Conservation (phyloP, 2,888 invertebrate species). For the Drosophila koepferae region DNA sequence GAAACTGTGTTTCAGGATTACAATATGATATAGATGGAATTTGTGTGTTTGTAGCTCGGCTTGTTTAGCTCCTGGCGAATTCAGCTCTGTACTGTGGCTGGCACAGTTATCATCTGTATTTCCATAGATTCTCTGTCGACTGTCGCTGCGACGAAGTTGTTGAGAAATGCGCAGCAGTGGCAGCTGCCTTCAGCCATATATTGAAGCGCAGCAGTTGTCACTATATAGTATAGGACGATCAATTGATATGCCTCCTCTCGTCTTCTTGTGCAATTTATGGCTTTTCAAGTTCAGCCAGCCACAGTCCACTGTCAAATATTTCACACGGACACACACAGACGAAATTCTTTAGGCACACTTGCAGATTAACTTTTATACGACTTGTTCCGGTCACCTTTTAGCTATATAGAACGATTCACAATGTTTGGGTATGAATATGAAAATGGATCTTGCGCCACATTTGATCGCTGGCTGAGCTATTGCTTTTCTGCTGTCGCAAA, state of each 20-base stretch:
- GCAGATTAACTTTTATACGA: slow-evolving; percentile 25
- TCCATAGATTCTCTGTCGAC: slow-evolving; percentile 49
- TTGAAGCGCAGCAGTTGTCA: slow-evolving; percentile 17
- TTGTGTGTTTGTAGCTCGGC: neutral
- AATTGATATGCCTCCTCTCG: slow-evolving; percentile 27
- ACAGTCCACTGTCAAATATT: slow-evolving; percentile 28
- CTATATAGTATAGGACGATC: slow-evolving; percentile 41
- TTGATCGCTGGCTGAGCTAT: slow-evolving; percentile 60
- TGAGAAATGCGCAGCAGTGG: slow-evolving; percentile 72
- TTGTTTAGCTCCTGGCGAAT: slow-evolving; percentile 16
- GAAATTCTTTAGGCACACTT: slow-evolving; percentile 23
- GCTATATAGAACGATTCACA: slow-evolving; percentile 3
- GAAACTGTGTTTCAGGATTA: neutral
- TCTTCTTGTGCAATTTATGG: slow-evolving; percentile 43
- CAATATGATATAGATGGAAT: neutral
- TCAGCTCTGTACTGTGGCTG: slow-evolving; percentile 63
- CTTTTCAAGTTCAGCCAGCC: slow-evolving; percentile 44
- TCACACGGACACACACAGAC: neutral
- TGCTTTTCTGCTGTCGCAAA: slow-evolving; percentile 53
- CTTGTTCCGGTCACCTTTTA: slow-evolving; percentile 12
- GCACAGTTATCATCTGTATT: slow-evolving; percentile 53
- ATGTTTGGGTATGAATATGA: slow-evolving; percentile 1
- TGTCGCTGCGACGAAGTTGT: slow-evolving; percentile 44
- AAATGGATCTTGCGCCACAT: slow-evolving; percentile 50
- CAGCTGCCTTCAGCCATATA: slow-evolving; percentile 66